These are phyloP conservation scores for Pipistrellus nathusii DNA, from an alignment of 2,797 vertebrate genomes.

Conservation along the genomic window DNA sequence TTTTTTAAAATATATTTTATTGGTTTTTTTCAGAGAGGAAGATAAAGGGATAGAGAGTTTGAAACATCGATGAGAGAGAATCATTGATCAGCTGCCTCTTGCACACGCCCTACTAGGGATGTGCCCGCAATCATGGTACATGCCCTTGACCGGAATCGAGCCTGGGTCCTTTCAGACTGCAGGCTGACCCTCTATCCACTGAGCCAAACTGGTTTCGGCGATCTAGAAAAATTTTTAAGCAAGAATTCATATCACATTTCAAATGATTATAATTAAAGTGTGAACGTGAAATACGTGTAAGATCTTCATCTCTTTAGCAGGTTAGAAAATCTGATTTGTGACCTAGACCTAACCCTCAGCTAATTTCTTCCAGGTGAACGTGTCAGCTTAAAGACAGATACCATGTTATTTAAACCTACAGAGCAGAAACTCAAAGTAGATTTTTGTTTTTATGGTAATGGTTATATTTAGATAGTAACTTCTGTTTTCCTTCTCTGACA, in stretches of 20 bases:
- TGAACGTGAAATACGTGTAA: conserved; percentile 17
- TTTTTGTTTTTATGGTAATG: conserved; percentile 36
- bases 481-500: conserved; percentile 23
- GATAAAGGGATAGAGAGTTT: no score
- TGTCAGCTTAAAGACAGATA: background rate
- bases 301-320: background rate
- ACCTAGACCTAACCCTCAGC: background rate
- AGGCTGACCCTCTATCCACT: no score
- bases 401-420: conserved; percentile 16
- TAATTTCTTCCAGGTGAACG: conserved; percentile 6
- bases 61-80: no score
- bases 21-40: no score
- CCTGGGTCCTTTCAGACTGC: no score
- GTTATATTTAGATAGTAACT: background rate
- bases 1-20: no score
- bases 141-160: no score
- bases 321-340: conserved; percentile 13
- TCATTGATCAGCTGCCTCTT: no score
- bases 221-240: conserved; percentile 17
- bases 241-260: conserved; percentile 53
- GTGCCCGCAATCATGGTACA: no score
- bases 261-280: conserved; percentile 41
- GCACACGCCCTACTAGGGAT: no score
- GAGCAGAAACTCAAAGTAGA: background rate
- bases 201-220: no score